Evolutionary conservation across 2,113 vertebrate species (phyloP).

Genomic region (Scopus umbretta): DNA sequence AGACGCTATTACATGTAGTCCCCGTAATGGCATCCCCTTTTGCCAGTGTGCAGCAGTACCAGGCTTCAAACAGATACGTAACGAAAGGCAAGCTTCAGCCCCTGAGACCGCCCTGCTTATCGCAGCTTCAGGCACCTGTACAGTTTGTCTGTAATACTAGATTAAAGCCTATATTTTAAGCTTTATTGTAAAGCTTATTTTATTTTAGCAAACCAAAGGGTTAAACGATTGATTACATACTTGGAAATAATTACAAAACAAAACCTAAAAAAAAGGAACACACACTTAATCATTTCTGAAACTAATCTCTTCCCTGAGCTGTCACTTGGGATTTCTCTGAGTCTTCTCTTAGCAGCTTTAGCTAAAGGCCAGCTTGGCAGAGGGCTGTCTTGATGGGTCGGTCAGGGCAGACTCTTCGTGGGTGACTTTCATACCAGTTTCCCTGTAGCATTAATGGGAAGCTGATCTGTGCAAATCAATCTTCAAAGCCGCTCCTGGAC

Average conservation of each 20-base stretch:
- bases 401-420: not conserved
- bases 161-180: not conserved
- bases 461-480: not conserved
- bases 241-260: constrained; percentile 7
- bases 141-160: not conserved
- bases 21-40: not conserved
- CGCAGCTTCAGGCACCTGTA: not conserved
- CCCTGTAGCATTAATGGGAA: not conserved
- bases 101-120: not conserved
- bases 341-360: constrained; percentile 33
- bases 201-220: not conserved
- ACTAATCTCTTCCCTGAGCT: constrained; percentile 29
- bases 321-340: constrained; percentile 33
- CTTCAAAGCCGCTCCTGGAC: not conserved
- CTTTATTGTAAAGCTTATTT: not conserved
- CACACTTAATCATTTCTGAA: constrained; percentile 17
- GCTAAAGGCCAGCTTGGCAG: not conserved
- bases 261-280: constrained; percentile 16
- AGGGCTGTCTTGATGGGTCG: not conserved
- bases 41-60: not conserved
- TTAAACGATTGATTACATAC: not conserved
- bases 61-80: not conserved
- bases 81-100: not conserved
- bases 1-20: not conserved
- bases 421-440: not conserved